Percentiles rank a stretch among this genome's conserved stretches.
Conservation (phyloP, 2,888 invertebrate genomes). For the Ennomos fuscantarius region DNA sequence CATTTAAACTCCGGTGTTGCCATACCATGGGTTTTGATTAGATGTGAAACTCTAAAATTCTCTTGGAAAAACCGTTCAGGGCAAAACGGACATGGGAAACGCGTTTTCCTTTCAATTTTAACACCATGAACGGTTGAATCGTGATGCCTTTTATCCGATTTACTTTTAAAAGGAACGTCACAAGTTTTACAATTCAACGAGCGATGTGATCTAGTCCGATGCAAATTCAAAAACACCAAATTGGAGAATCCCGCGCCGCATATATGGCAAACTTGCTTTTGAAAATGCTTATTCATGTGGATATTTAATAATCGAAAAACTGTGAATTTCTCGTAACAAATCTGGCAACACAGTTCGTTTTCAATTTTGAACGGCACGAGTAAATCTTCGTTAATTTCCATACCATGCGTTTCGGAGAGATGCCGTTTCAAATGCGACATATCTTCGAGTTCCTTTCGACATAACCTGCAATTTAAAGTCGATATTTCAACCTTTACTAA, state of each 20-base stretch:
- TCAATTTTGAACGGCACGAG: conserved; percentile 70
- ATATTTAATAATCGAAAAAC: conserved; percentile 68
- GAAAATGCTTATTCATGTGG: conserved; percentile 74
- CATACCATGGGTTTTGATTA: conserved; percentile 61
- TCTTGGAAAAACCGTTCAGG: conserved; percentile 64
- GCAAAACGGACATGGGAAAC: conserved; percentile 67
- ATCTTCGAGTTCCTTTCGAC: conserved; percentile 44
- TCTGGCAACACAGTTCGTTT: conserved; percentile 59
- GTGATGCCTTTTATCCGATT: conserved; percentile 45
- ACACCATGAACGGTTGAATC: conserved; percentile 41
- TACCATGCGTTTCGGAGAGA: conserved; percentile 50
- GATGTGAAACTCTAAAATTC: conserved; percentile 55
- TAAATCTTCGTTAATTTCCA: conserved; percentile 60
- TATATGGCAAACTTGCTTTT: conserved; percentile 71
- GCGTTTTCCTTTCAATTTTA: conserved; percentile 51
- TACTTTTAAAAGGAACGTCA: conserved; percentile 50
- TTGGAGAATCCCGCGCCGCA: conserved; percentile 73
- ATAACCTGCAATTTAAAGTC: conserved; percentile 61
- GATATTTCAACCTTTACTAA: conserved; percentile 74
- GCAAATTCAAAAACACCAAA: conserved; percentile 68
- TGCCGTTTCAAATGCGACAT: conserved; percentile 56
- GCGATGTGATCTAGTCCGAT: conserved; percentile 62
- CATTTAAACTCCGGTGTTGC: conserved; percentile 64
- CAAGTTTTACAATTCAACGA: conserved; percentile 58
- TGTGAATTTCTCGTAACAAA: conserved; percentile 60